Evolutionary conservation across 2,113 vertebrate genomes (phyloP).

Genomic region (Polypterus bichir): DNA sequence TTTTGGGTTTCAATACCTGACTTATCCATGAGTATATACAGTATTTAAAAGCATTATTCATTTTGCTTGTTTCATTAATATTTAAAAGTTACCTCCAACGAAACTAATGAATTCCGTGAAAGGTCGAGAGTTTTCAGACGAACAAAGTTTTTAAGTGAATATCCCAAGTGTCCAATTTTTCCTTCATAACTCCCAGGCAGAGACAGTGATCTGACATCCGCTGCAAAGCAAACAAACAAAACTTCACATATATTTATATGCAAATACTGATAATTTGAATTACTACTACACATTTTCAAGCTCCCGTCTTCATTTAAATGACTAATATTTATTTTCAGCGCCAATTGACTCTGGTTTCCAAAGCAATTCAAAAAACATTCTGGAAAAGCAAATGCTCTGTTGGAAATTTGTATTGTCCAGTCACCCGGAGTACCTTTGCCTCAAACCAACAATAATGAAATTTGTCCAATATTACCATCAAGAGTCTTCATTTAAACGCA

Average conservation of each 20-base stretch:
- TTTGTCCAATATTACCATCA: no score
- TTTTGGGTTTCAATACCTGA: neutral
- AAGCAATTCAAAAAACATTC: neutral
- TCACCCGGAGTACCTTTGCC: no score
- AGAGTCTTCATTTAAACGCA: no score
- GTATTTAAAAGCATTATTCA: neutral
- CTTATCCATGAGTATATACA: neutral
- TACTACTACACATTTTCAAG: neutral
- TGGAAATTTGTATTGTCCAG: no score
- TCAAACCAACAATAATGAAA: no score
- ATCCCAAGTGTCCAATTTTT: constrained; percentile 57
- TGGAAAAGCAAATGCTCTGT: no score
- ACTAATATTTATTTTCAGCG: neutral
- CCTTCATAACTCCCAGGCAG: constrained; percentile 56
- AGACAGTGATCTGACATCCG: constrained; percentile 52
- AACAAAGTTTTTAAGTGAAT: constrained; percentile 45
- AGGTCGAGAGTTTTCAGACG: constrained; percentile 57
- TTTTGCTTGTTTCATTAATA: neutral
- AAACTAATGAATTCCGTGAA: constrained; percentile 53
- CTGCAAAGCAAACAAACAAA: constrained; percentile 29
- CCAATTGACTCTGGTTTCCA: neutral
- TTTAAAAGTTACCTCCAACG: constrained; percentile 42
- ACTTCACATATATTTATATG: neutral
- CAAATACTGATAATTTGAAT: neutral
- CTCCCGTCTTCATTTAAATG: neutral